A percentile compares a stretch with the other conserved stretches of the same genome.
phyloP scores from a whole-genome alignment of 2,797 vertebrate genomes.

The Pagetopsis macropterus region DNA sequence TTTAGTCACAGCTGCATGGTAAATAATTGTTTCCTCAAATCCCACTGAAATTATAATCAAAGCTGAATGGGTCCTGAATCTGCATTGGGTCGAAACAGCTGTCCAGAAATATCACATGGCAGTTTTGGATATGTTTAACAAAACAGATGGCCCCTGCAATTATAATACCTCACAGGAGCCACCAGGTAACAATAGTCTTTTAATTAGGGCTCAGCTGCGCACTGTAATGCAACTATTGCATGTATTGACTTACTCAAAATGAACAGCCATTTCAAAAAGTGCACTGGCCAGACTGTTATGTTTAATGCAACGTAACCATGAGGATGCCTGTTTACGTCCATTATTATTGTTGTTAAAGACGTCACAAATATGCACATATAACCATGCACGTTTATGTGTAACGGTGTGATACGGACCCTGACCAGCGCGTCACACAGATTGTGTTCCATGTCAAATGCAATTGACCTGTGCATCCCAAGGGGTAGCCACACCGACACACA shows the following conservation, averaged over 20 bases:
- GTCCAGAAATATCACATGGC: conserved; percentile 39
- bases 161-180: conserved; percentile 30
- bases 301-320: neutral
- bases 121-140: conserved; percentile 35
- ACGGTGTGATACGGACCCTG: conserved; percentile 14
- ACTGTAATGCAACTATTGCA: conserved; percentile 20
- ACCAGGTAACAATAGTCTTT: conserved; percentile 24
- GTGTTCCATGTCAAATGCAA: conserved; percentile 56
- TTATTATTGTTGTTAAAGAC: neutral
- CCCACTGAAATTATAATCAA: conserved; percentile 42
- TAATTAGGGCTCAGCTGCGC: conserved; percentile 16
- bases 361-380: conserved; percentile 7
- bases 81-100: conserved; percentile 11
- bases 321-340: neutral
- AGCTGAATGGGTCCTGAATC: conserved; percentile 14
- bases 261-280: conserved; percentile 17
- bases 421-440: conserved; percentile 40
- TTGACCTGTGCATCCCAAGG: conserved; percentile 45
- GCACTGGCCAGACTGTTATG: neutral
- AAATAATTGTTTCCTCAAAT: conserved; percentile 20
- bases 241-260: conserved; percentile 15
- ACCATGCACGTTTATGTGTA: neutral
- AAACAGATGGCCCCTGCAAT: conserved; percentile 26
- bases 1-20: conserved; percentile 16
- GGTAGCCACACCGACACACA: conserved; percentile 27